Evolutionary conservation across 1,140 invertebrate species (phyloP).

Genomic region (Monochamus saltuarius): DNA sequence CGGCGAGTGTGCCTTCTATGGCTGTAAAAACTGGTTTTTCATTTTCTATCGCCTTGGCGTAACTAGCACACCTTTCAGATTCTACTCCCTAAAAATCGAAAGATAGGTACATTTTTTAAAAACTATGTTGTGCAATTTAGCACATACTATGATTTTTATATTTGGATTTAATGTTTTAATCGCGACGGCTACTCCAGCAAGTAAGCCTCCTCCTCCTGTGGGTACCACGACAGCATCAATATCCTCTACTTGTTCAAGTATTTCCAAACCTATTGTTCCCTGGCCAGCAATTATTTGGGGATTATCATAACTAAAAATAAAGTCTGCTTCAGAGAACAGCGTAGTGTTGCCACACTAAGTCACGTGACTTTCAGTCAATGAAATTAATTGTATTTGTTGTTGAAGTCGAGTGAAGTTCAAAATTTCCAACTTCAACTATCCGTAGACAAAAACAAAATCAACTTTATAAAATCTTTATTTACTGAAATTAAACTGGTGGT

Average conservation of each 20-base stretch:
- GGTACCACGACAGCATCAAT: conserved; percentile 80
- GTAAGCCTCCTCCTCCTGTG: conserved; percentile 85
- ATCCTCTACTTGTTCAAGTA: conserved; percentile 79
- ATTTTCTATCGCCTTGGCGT: conserved; percentile 70
- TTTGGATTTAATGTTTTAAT: conserved; percentile 82
- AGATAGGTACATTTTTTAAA: background rate
- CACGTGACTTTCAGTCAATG: too few species aligned
- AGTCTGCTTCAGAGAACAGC: too few species aligned
- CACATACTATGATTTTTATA: conserved; percentile 71
- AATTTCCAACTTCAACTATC: too few species aligned
- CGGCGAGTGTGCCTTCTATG: conserved; percentile 79
- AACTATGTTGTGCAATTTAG: conserved; percentile 10
- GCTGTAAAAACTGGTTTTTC: conserved; percentile 68
- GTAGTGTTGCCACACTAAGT: too few species aligned
- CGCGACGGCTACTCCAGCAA: conserved; percentile 85
- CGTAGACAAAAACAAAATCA: too few species aligned
- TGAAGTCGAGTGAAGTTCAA: too few species aligned
- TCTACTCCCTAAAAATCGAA: conserved; percentile 76
- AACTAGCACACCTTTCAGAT: conserved; percentile 86
- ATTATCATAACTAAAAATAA: conserved; percentile 83
- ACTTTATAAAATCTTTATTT: too few species aligned
- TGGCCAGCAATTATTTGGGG: conserved; percentile 92
- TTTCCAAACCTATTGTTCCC: conserved; percentile 89
- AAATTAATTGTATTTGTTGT: too few species aligned
- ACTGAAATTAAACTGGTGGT: too few species aligned